phyloP scores from a whole-genome alignment of 2,888 invertebrate species.

The Galerucella nymphaeae region DNA sequence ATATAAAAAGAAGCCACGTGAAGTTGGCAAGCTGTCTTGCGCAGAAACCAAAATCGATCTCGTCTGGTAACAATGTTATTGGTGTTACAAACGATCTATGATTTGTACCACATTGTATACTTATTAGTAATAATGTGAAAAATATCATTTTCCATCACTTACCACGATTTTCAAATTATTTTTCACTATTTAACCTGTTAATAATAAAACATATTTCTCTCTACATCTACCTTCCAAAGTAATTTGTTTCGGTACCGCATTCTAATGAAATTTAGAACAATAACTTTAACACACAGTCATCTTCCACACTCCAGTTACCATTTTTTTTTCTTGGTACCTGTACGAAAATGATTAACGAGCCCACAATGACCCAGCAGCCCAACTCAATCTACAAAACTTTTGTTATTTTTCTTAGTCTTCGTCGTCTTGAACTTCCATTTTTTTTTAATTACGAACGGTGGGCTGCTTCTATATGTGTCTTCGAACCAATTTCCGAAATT shows the following conservation, averaged over 20 bases:
- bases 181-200: neutral
- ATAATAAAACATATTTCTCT: too few species aligned
- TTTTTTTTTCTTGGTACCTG: slow-evolving; percentile 10
- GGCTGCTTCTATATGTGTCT: slow-evolving; percentile 8
- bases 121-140: too few species aligned
- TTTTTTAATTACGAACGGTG: slow-evolving; percentile 15
- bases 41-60: too few species aligned
- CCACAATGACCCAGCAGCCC: slow-evolving; percentile 13
- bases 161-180: too few species aligned
- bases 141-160: too few species aligned
- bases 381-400: slow-evolving; percentile 12
- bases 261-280: slow-evolving; percentile 5
- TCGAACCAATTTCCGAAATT: slow-evolving; percentile 10
- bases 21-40: too few species aligned
- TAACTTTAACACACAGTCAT: slow-evolving; percentile 4
- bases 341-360: slow-evolving; percentile 11
- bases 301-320: slow-evolving; percentile 5
- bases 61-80: too few species aligned
- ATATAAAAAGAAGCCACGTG: too few species aligned
- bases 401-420: slow-evolving; percentile 14
- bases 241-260: neutral
- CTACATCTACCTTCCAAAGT: neutral
- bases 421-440: slow-evolving; percentile 8
- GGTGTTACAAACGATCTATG: too few species aligned
- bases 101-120: too few species aligned